Base-by-base conservation (phyloP, 2,113 vertebrate species). In the Cryptotis parvus region DNA sequence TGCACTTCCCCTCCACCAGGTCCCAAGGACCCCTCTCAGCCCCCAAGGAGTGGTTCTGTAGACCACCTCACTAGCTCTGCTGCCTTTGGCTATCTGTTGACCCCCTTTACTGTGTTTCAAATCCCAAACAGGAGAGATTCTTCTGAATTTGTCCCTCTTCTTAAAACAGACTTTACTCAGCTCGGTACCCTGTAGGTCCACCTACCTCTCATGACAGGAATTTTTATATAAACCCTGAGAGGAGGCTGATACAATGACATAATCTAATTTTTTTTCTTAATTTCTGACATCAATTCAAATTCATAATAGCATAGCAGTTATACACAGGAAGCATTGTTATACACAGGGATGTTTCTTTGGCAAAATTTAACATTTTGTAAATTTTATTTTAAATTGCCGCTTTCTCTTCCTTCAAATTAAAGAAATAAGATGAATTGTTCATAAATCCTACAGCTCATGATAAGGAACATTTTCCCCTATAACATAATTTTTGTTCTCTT, bases 171-270 rank as follows among this genome's bases (percentile, higher is more conserved):
- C 6, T 58, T 58, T 24, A 58, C 55, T 58, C 55, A 58, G 55
- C 22, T 4, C 8, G 20, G 24, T 58, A 1, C 55, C 55, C 55
- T 58, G 18, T 24, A 55, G 15, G 20, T 58, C 16, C 55, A 58
- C 22, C 45, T 49, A 10, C 10, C 45, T 7, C 14, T 49, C 14
- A 3, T 65, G 31, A 63, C 2, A 24, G 16, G 55, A 75, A 24
- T 92, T n/a, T 94, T 45, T 29, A 10, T n/a, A 1, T 63, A 43
- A 65, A 74, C 89, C 37, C 69, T 24, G 94, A 93, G 39, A 68
- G 35, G 41, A 0, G 33, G 6, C 69, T 90, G 15, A 43, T 49
- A n/a, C 15, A 52, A n/a, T 24, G n/a, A 72, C 18, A 77, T 78
- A 68, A 86, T 8, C 65, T 55, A 83, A 61, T 39, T 4, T 31